A percentile compares a stretch with the other conserved stretches of the same genome.
These are phyloP conservation scores for Phragmatobia fuliginosa DNA, from an alignment of 2,888 invertebrate genomes.

Conservation along the genomic window DNA sequence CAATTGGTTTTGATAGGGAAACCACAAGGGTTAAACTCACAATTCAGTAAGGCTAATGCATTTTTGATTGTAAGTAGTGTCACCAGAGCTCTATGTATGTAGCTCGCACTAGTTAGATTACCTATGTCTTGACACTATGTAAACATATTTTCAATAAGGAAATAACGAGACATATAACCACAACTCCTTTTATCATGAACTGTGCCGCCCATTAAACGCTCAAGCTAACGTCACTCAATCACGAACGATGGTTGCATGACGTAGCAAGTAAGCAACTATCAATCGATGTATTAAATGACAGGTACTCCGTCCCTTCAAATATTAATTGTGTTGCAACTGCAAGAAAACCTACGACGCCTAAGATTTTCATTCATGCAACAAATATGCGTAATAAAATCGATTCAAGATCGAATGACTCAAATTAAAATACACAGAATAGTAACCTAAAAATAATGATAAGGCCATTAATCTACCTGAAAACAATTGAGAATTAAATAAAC, in stretches of 20 bases:
- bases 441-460: slow-evolving; percentile 48
- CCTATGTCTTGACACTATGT: background rate
- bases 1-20: no score
- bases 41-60: background rate
- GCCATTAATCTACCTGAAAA: slow-evolving; percentile 31
- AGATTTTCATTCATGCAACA: slow-evolving; percentile 8
- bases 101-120: no score
- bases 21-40: background rate
- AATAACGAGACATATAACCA: background rate
- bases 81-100: no score
- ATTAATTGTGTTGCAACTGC: background rate
- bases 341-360: background rate
- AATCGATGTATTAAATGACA: background rate
- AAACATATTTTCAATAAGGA: background rate
- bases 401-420: slow-evolving; percentile 30
- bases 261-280: background rate
- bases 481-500: slow-evolving; percentile 23
- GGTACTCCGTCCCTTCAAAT: background rate
- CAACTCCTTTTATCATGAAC: background rate
- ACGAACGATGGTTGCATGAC: background rate
- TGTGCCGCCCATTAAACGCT: background rate
- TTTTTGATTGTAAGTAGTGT: background rate
- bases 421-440: slow-evolving; percentile 49
- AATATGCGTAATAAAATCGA: slow-evolving; percentile 14
- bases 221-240: background rate